Evolutionary conservation across 1,140 invertebrate genomes (phyloP), one percentile per base, ranked within the genome.

Genomic region (Drosophila varians): DNA sequence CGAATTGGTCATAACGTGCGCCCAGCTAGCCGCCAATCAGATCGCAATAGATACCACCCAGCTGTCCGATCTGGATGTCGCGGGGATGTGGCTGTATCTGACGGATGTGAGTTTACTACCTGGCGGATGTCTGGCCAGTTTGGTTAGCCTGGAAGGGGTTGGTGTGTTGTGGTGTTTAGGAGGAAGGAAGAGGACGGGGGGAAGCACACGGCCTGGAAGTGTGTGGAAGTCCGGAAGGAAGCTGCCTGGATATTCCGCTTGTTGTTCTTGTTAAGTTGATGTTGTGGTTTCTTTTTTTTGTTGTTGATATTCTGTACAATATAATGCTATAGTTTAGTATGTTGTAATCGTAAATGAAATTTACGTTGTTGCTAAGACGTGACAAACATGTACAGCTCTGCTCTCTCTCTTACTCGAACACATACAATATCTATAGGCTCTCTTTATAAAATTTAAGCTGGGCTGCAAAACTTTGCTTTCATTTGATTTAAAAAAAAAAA

Each of bases 1-100:
- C 94, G 90, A 91, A 91, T 91, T 87, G 89, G 90, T 90, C 93
- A 92, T 90, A 90, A 90, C 89, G 89, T 79, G 82, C 76, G 55
- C 73, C 77, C 66, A 52, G 64, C 58, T 56, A 75, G 71, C 55
- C 54, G 51, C 61, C 51, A 72, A 77, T 71, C 34, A 31, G 46
- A 60, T 72, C 11, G 56, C 34, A 57, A 69, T 69, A 69, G 28
- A 48, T 57, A 28, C 11, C 25, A 11, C 21, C 2, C 28, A 31
- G 12, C 12, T 25, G n/a, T n/a, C 31, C 6, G 38, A 45, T 18
- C 21, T 54, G 19, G n/a, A 23, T n/a, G n/a, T n/a, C n/a, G n/a
- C n/a, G n/a, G n/a, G 31, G 19, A n/a, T 23, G 31, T 5, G 1
- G 34, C n/a, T 36, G 6, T 36, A 36, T 36, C n/a, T 36, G 34